Conservation (phyloP, 2,888 invertebrate species). For the Capitulum mitella region DNA sequence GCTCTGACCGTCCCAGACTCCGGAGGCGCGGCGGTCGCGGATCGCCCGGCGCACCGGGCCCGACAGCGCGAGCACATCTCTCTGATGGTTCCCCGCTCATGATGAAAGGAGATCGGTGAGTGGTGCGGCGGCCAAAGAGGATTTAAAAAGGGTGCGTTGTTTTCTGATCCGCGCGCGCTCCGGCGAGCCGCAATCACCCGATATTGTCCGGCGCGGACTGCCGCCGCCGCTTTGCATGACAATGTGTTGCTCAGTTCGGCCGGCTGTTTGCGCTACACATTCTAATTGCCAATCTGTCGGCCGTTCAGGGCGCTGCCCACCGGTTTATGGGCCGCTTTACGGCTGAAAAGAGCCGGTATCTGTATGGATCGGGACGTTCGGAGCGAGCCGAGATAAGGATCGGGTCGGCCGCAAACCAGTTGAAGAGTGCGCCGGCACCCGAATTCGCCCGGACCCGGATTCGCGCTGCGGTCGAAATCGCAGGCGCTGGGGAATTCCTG, state of each 20-base stretch:
- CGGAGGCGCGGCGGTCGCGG: too few relatives aligned
- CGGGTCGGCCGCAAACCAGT: too few relatives aligned
- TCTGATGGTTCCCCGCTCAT: neutral
- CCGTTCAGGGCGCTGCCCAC: neutral
- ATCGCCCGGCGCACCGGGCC: too few relatives aligned
- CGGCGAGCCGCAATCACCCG: neutral
- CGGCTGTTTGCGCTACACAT: neutral
- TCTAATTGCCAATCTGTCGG: neutral
- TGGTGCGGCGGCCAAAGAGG: neutral
- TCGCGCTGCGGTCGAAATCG: neutral
- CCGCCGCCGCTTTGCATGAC: neutral
- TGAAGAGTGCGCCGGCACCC: neutral
- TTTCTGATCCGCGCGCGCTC: neutral
- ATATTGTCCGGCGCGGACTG: neutral
- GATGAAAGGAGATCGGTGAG: slow-evolving; percentile 6
- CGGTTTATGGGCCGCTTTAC: neutral
- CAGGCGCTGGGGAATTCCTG: neutral
- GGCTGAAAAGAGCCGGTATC: neutral
- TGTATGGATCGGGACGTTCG: neutral
- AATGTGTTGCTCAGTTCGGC: neutral
- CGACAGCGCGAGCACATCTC: neutral
- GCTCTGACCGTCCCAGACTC: too few relatives aligned
- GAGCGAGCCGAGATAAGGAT: neutral
- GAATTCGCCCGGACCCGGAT: neutral
- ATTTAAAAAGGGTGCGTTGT: slow-evolving; percentile 16